A percentile compares a stretch with the other conserved stretches of the same genome.
Evolutionary conservation across 2,113 vertebrate species (phyloP).

Genomic region (Sminthopsis crassicaudata): DNA sequence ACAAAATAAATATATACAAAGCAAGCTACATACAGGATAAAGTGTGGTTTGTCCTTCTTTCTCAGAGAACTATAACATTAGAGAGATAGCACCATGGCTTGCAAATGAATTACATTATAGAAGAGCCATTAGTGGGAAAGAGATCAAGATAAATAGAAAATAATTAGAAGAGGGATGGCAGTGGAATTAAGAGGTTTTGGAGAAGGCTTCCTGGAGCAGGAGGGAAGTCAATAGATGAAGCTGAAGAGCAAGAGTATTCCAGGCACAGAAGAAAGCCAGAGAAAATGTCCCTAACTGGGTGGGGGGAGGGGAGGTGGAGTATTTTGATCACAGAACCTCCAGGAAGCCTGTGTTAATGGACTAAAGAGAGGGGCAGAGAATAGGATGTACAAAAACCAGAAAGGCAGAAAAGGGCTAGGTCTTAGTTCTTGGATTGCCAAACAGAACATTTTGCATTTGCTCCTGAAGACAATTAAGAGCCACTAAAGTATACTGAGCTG

Average conservation of each 20-base stretch:
- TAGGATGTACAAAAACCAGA: background rate
- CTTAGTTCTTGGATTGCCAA: background rate
- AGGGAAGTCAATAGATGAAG: background rate
- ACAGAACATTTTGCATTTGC: background rate
- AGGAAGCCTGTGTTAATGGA: background rate
- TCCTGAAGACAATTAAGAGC: background rate
- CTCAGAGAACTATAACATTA: too few relatives aligned
- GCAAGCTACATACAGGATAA: background rate
- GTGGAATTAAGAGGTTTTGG: background rate
- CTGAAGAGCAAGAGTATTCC: background rate
- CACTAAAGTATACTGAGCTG: background rate
- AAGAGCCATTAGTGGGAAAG: too few relatives aligned
- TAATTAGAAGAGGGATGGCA: background rate
- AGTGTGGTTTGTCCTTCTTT: too few relatives aligned
- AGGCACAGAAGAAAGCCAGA: background rate
- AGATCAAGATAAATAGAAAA: background rate
- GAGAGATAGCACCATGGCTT: too few relatives aligned
- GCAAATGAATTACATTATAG: too few relatives aligned
- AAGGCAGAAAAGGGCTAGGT: background rate
- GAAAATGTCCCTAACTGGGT: background rate
- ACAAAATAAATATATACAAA: background rate
- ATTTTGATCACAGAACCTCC: background rate
- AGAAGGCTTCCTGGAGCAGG: background rate
- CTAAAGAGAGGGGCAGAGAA: background rate
- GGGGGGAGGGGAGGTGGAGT: too few relatives aligned